Percentiles rank a stretch among this genome's conserved stretches.
phyloP scores from a whole-genome alignment of 2,888 invertebrate species.

The Asteroscopus sphinx region DNA sequence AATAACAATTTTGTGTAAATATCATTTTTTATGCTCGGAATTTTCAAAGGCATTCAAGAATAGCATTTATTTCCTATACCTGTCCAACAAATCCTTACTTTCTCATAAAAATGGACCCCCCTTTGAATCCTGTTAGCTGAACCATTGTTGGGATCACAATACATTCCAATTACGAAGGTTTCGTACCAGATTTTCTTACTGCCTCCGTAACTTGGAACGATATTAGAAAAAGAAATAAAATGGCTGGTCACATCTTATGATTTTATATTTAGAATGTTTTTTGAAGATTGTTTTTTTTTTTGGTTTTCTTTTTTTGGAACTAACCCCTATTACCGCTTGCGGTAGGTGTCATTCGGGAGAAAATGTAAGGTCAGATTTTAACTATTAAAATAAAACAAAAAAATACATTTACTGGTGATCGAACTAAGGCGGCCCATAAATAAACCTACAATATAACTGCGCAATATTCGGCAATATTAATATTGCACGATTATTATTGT shows the following conservation, averaged over 20 bases:
- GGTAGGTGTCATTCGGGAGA: too few species aligned
- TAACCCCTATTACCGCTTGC: too few species aligned
- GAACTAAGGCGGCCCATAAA: too few species aligned
- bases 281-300: slow-evolving; percentile 3
- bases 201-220: slow-evolving; percentile 40
- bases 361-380: too few species aligned
- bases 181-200: slow-evolving; percentile 52
- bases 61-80: slow-evolving; percentile 35
- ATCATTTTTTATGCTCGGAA: slow-evolving; percentile 7
- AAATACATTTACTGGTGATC: too few species aligned
- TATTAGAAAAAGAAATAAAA: slow-evolving; percentile 38
- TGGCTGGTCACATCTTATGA: slow-evolving; percentile 19
- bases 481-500: too few species aligned
- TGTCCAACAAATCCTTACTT: slow-evolving; percentile 60
- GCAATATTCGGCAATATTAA: too few species aligned
- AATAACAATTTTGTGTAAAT: slow-evolving; percentile 13
- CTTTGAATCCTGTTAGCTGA: slow-evolving; percentile 65
- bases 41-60: slow-evolving; percentile 42
- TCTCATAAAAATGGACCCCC: slow-evolving; percentile 66
- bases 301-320: too few species aligned
- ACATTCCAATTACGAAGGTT: slow-evolving; percentile 69
- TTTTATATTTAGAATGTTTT: slow-evolving; percentile 23
- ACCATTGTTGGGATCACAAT: slow-evolving; percentile 73
- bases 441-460: too few species aligned
- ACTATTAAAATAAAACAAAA: too few species aligned